Base-by-base conservation (phyloP, 2,888 invertebrate genomes). In the Thymelicus acteon region DNA sequence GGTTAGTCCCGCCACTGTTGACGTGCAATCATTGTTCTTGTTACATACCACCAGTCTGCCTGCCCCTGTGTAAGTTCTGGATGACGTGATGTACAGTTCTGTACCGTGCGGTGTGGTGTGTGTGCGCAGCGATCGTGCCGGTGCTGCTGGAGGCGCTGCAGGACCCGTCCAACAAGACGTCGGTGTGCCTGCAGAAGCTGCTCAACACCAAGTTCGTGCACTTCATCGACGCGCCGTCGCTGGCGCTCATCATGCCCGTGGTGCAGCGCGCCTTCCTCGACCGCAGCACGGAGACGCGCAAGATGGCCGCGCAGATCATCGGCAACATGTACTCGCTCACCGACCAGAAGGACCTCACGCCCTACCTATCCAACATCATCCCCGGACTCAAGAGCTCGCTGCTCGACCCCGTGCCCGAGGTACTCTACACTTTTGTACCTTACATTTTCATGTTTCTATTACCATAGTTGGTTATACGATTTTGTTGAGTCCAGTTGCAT, bases 291-390 rank as follows among this genome's bases (percentile, higher is more conserved):
- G 99, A 99, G 93, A 99, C 99, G 0, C 95, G 99, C 80, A 98
- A 99, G 94, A 99, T 99, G 98, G 98, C 99, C 1, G 99, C 99
- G 4, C 99, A 99, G 94, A 99, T 99, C 86, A 99, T 99, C 79
- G 99, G 99, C 72, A 99, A 99, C 90, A 99, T 99, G 98, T 99
- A 99, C 92, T 99, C 99, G 0, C 94, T 99, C 60, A 99, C 99
- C 0, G 99, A 99, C 92, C 99, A 99, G 89, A 99, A 99, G 94
- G 99, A 99, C 88, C 94, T 99, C 75, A 96, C 97, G 77, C 99
- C 99, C 0, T 99, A 99, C 89, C 94, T 99, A 81, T 98, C 98
- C 0, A 98, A 97, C 63, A 98, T 99, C 76, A 98, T 99, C 75
- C 99, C 99, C 0, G 99, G 99, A 0, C 92, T 99, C 72, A 99